Conservation (phyloP, 2,888 invertebrate species). For the Thalpophila matura region DNA sequence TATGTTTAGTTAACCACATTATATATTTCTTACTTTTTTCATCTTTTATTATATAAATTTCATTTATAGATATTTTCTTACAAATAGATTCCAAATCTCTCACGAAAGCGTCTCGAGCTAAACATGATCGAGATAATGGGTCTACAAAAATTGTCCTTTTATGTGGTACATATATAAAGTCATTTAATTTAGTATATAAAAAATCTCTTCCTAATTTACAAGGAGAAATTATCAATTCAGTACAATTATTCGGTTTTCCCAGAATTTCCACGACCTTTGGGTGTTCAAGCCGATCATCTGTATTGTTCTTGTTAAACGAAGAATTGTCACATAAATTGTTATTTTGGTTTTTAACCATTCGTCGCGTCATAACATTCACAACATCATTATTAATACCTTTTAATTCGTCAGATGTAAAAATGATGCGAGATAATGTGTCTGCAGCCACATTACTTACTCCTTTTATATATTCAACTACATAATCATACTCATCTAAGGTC, state of each 20-base stretch:
- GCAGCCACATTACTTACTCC: neutral
- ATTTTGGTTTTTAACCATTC: too few species aligned
- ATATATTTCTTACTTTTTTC: too few species aligned
- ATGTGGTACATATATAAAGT: too few species aligned
- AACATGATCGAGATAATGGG: too few species aligned
- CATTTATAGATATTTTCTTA: too few species aligned
- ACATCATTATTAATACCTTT: neutral
- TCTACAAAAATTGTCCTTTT: too few species aligned
- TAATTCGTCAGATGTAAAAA: neutral
- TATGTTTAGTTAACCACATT: too few species aligned
- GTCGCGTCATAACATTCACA: neutral
- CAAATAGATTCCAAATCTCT: too few species aligned
- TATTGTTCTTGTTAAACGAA: neutral
- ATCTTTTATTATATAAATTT: too few species aligned
- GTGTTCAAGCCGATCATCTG: neutral
- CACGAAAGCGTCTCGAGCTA: too few species aligned
- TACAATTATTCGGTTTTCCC: neutral
- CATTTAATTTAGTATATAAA: neutral
- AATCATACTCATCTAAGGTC: neutral
- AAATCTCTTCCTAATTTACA: neutral
- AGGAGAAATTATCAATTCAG: neutral
- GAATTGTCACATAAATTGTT: neutral
- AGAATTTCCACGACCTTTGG: neutral
- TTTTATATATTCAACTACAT: neutral
- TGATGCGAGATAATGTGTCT: neutral